Conservation (phyloP, 2,797 vertebrate species). For the Muscicapa comitata region DNA sequence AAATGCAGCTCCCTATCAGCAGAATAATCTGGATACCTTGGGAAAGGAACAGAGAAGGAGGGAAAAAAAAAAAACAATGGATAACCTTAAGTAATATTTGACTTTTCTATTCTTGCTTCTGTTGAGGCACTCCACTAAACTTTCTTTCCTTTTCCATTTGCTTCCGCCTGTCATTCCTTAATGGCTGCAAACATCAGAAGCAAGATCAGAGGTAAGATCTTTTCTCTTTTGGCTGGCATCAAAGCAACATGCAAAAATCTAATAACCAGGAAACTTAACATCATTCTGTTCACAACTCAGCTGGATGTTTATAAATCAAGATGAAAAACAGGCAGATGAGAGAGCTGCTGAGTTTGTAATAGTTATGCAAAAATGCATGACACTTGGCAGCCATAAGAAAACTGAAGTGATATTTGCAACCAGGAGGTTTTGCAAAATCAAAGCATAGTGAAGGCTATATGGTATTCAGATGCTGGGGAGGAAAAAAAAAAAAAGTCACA, state of each 20-base stretch:
- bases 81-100: background rate
- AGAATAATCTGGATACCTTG: background rate
- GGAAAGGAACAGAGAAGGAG: background rate
- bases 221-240: background rate
- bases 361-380: background rate
- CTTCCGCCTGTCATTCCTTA: background rate
- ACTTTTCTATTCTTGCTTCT: background rate
- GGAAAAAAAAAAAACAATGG: background rate
- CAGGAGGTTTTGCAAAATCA: background rate
- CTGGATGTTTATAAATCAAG: background rate
- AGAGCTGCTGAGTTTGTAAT: background rate
- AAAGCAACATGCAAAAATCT: conserved; percentile 5
- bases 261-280: background rate
- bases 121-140: background rate
- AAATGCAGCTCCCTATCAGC: background rate
- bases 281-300: background rate
- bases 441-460: background rate
- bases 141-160: background rate
- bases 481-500: background rate
- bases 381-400: background rate
- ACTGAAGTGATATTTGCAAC: background rate
- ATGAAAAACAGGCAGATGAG: background rate
- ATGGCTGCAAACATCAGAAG: background rate
- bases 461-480: background rate
- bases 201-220: background rate